Evolutionary conservation across 2,888 invertebrate species (phyloP), one percentile per base, ranked within the genome.

Genomic region (Plagiodera versicolora): DNA sequence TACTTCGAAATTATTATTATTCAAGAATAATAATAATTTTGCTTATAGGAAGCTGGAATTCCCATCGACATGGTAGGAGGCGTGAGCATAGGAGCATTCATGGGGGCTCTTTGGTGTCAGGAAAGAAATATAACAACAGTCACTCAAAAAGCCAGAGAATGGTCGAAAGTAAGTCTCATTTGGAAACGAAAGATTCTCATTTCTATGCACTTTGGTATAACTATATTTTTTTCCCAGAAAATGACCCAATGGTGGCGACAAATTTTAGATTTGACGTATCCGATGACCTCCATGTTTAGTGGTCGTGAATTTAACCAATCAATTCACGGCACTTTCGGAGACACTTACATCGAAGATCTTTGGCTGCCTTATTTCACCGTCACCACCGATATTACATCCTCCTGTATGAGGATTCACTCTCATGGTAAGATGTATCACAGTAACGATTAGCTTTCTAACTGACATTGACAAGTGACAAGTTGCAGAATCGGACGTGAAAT

Each of bases 331-430:
- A 93, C 95, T 1, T 97, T 98, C 78, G 92, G 92, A 0, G 93
- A 95, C 70, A 91, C 93, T 1, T 95, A 95, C 79, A 97, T 99
- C 61, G 99, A 99, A 81, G 99, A 99, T 80, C 83, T 99, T 14
- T 99, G 99, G 97, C 87, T 99, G 54, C 99, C 99, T 0, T 99
- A 96, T 83, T 99, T 98, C 81, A 97, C 95, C n/a, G 88, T 99
- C 66, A 98, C 98, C 59, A 99, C 99, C 0, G 99, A 99, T 79
- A 98, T 99, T 74, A 94, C 96, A 24, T 90, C 93, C 60, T 95
- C 95, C 74, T 92, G 91, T 73, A 95, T 95, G 93, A 86, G 98
- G 75, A 88, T 97, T 63, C 98, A 98, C 80, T 89, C 93, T 61
- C 94, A 95, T 80, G 98, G 98, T 96, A 82, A 87, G 89, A 83